Evolutionary conservation across 2,797 vertebrate genomes (phyloP).

Genomic region (Coreius guichenoti): DNA sequence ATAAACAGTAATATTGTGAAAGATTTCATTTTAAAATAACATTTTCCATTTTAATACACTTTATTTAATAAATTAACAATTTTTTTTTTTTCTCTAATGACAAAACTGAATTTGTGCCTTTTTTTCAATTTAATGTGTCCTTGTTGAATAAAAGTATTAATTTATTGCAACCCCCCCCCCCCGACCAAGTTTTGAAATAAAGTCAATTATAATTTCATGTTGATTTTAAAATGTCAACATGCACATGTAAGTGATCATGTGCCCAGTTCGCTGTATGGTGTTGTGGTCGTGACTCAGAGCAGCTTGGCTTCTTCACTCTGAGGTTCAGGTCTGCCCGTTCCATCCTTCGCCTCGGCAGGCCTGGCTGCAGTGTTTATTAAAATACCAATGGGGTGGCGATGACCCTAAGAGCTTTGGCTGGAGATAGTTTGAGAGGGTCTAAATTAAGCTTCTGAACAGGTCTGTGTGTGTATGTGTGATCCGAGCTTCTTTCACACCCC

Average conservation of each 20-base stretch:
- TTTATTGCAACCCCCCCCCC: too few species aligned
- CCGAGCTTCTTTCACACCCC: conserved; percentile 28
- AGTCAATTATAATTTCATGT: neutral
- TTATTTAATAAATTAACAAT: neutral
- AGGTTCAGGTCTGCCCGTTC: conserved; percentile 17
- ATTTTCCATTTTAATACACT: neutral
- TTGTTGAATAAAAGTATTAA: neutral
- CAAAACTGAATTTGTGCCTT: neutral
- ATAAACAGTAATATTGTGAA: neutral
- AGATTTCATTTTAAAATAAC: neutral
- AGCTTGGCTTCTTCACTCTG: conserved; percentile 34
- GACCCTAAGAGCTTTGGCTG: conserved; percentile 56
- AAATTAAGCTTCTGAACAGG: conserved; percentile 49
- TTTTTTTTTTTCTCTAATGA: neutral
- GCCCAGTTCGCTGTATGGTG: conserved; percentile 1
- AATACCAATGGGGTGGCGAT: conserved; percentile 37
- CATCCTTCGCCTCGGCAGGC: conserved; percentile 28
- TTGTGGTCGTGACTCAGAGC: conserved; percentile 55
- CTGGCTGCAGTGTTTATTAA: conserved; percentile 49
- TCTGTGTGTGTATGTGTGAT: conserved; percentile 41
- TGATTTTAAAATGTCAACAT: neutral
- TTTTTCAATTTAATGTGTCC: neutral
- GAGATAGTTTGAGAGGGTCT: conserved; percentile 32
- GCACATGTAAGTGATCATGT: neutral
- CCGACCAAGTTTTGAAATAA: neutral